Percentiles rank a stretch among this genome's conserved stretches.
phyloP scores from a whole-genome alignment of 2,888 invertebrate species.

The Pristionchus mayeri region DNA sequence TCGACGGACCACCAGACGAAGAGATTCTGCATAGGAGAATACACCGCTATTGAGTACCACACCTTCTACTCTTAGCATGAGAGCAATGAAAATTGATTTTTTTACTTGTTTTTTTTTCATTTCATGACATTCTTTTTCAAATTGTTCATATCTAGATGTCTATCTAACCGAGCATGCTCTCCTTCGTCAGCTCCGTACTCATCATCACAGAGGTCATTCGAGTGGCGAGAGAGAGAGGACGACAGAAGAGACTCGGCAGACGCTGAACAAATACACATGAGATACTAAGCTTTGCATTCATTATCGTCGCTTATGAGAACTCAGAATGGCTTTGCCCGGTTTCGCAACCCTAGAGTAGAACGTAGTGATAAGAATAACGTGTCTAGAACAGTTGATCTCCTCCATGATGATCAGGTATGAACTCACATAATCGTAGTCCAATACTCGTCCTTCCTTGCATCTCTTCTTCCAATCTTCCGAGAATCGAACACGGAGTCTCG shows the following conservation, averaged over 20 bases:
- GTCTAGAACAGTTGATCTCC: too few species aligned
- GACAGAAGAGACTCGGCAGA: background rate
- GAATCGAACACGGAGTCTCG: background rate
- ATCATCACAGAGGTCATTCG: conserved; percentile 32
- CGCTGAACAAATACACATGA: background rate
- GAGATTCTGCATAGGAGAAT: background rate
- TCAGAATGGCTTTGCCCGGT: too few species aligned
- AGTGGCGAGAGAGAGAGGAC: background rate
- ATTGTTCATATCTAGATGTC: background rate
- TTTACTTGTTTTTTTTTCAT: background rate
- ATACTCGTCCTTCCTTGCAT: background rate
- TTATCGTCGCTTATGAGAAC: too few species aligned
- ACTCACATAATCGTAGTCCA: conserved; percentile 1
- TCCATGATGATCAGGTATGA: background rate
- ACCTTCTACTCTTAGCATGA: too few species aligned
- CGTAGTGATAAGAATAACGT: too few species aligned
- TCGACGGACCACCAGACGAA: background rate
- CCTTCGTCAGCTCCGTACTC: conserved; percentile 24
- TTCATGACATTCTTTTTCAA: background rate
- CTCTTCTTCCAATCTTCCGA: background rate
- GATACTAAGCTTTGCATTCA: too few species aligned
- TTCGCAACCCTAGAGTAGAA: too few species aligned
- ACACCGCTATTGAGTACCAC: too few species aligned
- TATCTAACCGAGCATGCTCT: conserved; percentile 29
- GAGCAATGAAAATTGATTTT: too few species aligned